A percentile compares a stretch with the other conserved stretches of the same genome.
Evolutionary conservation across 2,113 vertebrate genomes (phyloP).

Genomic region (Siniperca knerii): DNA sequence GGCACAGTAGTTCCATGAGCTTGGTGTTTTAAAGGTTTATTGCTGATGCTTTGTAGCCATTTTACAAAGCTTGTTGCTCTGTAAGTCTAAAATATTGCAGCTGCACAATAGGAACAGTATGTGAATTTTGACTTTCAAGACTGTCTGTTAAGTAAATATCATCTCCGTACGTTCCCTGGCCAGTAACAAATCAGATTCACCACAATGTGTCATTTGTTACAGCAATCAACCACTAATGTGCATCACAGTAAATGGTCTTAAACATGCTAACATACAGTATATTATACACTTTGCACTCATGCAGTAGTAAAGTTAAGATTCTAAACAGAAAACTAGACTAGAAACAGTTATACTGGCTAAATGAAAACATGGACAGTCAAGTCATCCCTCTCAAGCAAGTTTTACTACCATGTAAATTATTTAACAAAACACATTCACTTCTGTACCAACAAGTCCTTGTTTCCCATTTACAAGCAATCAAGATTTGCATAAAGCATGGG

Average conservation of each 20-base stretch:
- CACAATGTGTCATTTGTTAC: constrained; percentile 1
- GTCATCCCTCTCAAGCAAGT: neutral
- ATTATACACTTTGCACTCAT: neutral
- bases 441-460: no score
- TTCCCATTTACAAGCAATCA: no score
- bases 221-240: no score
- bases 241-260: neutral
- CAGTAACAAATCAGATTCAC: neutral
- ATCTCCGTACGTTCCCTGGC: neutral
- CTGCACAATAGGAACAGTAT: neutral
- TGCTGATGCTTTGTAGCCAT: neutral
- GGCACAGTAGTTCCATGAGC: neutral
- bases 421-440: neutral
- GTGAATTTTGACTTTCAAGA: neutral
- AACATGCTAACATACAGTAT: neutral
- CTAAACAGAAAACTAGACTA: neutral
- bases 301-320: neutral
- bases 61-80: neutral
- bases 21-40: neutral
- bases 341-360: no score
- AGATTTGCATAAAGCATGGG: neutral
- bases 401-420: constrained; percentile 15
- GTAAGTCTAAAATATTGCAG: neutral
- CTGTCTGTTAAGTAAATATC: neutral
- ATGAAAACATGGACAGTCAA: neutral